Percentiles rank a stretch among this genome's conserved stretches.
Conservation (phyloP, 2,113 vertebrate species). For the Ceyx margarethae region DNA sequence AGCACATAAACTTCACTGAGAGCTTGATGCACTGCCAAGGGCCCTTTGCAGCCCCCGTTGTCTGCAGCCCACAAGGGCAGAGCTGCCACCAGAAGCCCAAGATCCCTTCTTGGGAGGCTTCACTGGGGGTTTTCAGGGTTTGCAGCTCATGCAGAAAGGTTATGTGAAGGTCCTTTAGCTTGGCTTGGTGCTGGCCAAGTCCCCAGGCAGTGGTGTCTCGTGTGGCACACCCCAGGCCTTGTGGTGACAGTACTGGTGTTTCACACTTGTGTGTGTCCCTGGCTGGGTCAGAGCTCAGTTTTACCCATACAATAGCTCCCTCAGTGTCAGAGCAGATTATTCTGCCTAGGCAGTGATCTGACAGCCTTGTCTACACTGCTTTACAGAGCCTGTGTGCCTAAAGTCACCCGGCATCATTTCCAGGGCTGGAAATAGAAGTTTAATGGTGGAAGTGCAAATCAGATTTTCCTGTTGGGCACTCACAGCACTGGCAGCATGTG, state of each 20-base stretch:
- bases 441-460: constrained; percentile 33
- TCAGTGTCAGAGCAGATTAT: constrained; percentile 15
- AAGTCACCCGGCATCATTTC: constrained; percentile 17
- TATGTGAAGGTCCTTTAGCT: background rate
- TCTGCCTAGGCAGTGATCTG: background rate
- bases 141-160: background rate
- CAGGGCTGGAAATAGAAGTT: background rate
- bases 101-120: no score
- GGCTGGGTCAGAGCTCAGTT: background rate
- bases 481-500: background rate
- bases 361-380: constrained; percentile 7
- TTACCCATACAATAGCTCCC: background rate
- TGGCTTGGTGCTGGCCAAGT: background rate
- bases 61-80: background rate
- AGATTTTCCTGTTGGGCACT: background rate
- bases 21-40: background rate
- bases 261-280: rapidly evolving
- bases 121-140: rapidly evolving
- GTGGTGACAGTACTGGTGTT: background rate
- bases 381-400: background rate
- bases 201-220: background rate
- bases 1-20: background rate
- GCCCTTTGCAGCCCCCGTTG: background rate
- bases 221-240: background rate
- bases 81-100: background rate